Percentiles rank a stretch among this genome's conserved stretches.
phyloP scores from a whole-genome alignment of 2,888 invertebrate species.

The Tachina grossa region DNA sequence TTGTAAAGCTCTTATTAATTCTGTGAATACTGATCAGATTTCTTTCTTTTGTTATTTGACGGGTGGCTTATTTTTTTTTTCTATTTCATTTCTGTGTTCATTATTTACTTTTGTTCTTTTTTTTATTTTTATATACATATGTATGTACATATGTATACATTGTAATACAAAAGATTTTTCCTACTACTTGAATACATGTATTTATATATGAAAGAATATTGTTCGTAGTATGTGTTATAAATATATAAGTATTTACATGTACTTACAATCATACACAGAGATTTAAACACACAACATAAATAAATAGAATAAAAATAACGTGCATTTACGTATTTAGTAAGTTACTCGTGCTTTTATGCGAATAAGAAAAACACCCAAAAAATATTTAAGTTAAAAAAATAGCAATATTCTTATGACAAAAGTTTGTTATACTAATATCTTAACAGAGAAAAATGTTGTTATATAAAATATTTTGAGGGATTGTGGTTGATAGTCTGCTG shows the following conservation, averaged over 20 bases:
- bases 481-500: too few relatives aligned
- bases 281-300: not conserved
- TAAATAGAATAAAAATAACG: not conserved
- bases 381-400: not conserved
- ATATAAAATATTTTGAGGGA: too few relatives aligned
- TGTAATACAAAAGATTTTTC: conserved; percentile 46
- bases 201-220: conserved; percentile 37
- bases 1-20: not conserved
- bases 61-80: not conserved
- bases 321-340: not conserved
- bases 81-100: conserved; percentile 29
- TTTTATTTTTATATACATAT: conserved; percentile 8
- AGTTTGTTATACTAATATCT: too few relatives aligned
- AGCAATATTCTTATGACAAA: too few relatives aligned
- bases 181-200: conserved; percentile 18
- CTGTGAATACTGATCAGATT: not conserved
- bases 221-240: too few relatives aligned
- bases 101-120: conserved; percentile 61
- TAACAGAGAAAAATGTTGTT: too few relatives aligned
- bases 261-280: not conserved
- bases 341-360: conserved; percentile 19
- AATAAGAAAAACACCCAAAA: conserved; percentile 7
- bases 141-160: not conserved
- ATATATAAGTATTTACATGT: conserved; percentile 3
- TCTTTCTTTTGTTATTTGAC: conserved; percentile 12